Conservation (phyloP, 2,113 vertebrate genomes). For the Nothobranchius kuhntae region DNA sequence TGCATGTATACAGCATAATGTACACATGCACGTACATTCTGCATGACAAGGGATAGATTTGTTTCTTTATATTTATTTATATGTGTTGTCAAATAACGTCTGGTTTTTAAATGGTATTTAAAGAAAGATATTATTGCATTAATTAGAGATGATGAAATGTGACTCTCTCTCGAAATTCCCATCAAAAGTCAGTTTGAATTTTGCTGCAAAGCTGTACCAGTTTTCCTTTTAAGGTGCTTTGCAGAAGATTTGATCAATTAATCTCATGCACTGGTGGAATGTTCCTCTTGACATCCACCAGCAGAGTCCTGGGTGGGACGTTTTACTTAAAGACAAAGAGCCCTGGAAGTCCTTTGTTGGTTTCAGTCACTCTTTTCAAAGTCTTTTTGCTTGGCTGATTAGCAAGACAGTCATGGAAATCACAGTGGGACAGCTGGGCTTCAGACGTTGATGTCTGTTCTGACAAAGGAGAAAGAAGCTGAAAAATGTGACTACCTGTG, state of each 20-base stretch:
- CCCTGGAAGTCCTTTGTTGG: neutral
- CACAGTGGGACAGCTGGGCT: neutral
- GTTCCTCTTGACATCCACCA: neutral
- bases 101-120: slow-evolving; percentile 1
- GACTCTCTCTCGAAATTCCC: neutral
- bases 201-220: neutral
- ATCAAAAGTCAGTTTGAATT: neutral
- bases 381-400: slow-evolving; percentile 6
- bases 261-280: neutral
- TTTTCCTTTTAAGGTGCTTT: slow-evolving; percentile 6
- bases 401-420: neutral
- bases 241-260: slow-evolving; percentile 33
- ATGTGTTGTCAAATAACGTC: slow-evolving; percentile 1
- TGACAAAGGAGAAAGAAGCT: neutral
- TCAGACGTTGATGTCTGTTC: neutral
- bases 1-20: neutral
- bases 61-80: slow-evolving; percentile 13
- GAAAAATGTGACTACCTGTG: neutral
- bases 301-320: neutral
- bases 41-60: neutral
- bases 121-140: neutral
- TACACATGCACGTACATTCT: too few species aligned
- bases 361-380: neutral
- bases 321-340: neutral
- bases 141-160: neutral